phyloP scores from a whole-genome alignment of 2,113 vertebrate species.

The Dasyurus viverrinus region DNA sequence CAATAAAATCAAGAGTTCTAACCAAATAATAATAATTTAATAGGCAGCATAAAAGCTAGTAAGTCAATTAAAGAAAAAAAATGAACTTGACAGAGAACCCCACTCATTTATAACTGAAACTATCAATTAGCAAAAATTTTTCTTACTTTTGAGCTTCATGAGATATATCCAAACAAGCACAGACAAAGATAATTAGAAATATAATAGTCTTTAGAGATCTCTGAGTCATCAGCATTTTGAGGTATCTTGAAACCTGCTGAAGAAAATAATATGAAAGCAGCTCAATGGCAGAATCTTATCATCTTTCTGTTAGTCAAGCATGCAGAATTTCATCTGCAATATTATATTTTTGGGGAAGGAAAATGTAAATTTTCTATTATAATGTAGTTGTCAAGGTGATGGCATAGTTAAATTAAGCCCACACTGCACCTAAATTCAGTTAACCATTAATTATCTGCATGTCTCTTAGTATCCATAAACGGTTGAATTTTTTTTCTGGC shows the following conservation, averaged over 20 bases:
- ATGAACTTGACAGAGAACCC: background rate
- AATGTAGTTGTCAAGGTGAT: background rate
- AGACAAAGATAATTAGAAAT: background rate
- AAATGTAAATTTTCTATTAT: constrained; percentile 22
- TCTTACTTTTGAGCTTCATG: background rate
- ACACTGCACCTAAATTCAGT: constrained; percentile 8
- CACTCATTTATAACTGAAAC: background rate
- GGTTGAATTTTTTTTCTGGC: constrained; percentile 6
- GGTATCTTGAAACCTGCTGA: background rate
- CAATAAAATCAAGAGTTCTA: background rate
- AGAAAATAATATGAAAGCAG: background rate
- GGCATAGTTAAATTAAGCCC: constrained; percentile 29
- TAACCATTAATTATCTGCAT: constrained; percentile 9
- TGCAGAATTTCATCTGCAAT: background rate
- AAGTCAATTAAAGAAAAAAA: background rate
- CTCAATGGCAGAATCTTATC: background rate
- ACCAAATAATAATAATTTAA: background rate
- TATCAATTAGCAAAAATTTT: background rate
- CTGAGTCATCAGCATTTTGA: background rate
- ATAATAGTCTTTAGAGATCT: background rate
- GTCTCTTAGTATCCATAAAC: constrained; percentile 23
- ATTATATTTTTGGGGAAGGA: background rate
- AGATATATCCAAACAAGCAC: background rate
- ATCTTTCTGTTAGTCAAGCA: background rate
- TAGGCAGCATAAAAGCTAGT: background rate